phyloP scores from a whole-genome alignment of 2,113 vertebrate species.

The Zootoca vivipara region DNA sequence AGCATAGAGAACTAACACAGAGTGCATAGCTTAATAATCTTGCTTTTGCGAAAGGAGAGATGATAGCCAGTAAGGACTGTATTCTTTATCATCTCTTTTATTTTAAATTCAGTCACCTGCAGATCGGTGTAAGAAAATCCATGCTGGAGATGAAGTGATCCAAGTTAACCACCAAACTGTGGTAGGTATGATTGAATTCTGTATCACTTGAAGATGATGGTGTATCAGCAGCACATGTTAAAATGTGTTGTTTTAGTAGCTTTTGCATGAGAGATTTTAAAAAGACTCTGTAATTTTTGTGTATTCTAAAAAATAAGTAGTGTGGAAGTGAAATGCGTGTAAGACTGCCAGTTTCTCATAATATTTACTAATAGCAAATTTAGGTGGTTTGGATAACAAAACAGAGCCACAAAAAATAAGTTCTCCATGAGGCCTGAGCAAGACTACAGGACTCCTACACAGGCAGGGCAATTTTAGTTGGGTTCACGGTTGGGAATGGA shows the following conservation, averaged over 20 bases:
- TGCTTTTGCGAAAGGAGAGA: constrained; percentile 64
- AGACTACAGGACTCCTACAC: background rate
- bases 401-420: background rate
- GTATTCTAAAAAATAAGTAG: background rate
- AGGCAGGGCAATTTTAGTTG: too few species aligned
- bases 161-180: constrained; percentile 90
- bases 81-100: constrained; percentile 78
- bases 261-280: constrained; percentile 38
- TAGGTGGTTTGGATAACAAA: background rate
- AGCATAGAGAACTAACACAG: constrained; percentile 30
- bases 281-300: background rate
- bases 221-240: constrained; percentile 49
- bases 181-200: constrained; percentile 85
- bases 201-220: constrained; percentile 74
- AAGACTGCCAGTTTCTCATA: background rate
- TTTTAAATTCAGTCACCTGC: constrained; percentile 90
- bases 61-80: constrained; percentile 70
- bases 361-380: background rate
- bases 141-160: constrained; percentile 92
- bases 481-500: too few species aligned
- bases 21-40: constrained; percentile 59
- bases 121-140: constrained; percentile 97
- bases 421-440: background rate
- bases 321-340: background rate
- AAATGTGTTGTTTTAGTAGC: constrained; percentile 47